Conservation (phyloP, 64 coral and sea anemone genomes). For the Orbicella faveolata region DNA sequence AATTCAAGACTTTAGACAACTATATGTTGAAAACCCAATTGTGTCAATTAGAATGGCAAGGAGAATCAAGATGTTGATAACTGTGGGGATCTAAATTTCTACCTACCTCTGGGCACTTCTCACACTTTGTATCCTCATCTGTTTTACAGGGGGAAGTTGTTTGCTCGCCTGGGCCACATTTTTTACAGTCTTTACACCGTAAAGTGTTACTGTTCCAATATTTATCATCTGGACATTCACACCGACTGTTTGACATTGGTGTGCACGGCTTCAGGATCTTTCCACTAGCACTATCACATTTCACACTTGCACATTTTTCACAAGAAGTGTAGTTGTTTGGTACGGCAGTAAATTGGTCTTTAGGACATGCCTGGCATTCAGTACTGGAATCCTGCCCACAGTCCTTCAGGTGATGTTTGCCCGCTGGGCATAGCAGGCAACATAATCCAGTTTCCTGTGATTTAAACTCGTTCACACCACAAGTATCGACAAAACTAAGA, state of each 20-base stretch:
- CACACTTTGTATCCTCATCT: neutral
- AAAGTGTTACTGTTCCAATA: neutral
- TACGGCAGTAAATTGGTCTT: too few species aligned
- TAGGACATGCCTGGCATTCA: too few species aligned
- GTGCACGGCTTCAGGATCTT: neutral
- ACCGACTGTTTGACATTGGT: neutral
- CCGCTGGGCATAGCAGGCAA: too few species aligned
- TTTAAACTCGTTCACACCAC: too few species aligned
- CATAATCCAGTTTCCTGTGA: too few species aligned
- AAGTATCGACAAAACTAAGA: too few species aligned
- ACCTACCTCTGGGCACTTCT: slow-evolving; percentile 12
- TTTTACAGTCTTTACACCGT: neutral
- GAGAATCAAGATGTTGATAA: too few species aligned
- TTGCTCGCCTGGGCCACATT: neutral
- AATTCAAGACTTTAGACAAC: too few species aligned
- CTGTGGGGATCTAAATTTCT: neutral
- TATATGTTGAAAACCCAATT: too few species aligned
- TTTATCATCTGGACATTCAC: neutral
- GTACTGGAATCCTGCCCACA: too few species aligned
- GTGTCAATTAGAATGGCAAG: too few species aligned
- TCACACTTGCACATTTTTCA: neutral
- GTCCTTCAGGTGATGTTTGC: too few species aligned
- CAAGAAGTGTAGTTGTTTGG: neutral
- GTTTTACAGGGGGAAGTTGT: neutral
- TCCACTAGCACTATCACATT: neutral